These are phyloP conservation scores for Dicyrtomina minuta DNA, from an alignment of 2,888 invertebrate genomes.

Conservation along the genomic window DNA sequence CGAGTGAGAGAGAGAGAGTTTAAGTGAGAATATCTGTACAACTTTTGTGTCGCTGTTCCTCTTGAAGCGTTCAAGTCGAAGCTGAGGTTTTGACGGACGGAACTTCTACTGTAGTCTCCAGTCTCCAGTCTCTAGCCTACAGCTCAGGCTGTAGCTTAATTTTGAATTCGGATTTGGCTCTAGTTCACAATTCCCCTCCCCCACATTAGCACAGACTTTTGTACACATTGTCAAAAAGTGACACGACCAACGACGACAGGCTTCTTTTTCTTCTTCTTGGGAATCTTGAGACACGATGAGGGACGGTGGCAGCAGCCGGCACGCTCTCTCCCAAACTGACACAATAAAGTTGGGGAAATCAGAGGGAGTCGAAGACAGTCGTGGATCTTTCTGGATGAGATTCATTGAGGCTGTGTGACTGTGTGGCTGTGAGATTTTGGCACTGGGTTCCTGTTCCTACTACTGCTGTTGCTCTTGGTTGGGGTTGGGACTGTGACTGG, in stretches of 20 bases:
- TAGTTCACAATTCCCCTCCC: not conserved
- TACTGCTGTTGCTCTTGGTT: not conserved
- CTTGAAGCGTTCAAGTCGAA: constrained; percentile 5
- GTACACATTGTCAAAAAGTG: no score
- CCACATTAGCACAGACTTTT: not conserved
- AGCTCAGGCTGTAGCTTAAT: not conserved
- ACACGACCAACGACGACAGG: constrained; percentile 9
- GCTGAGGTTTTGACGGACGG: constrained; percentile 10
- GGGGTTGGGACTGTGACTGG: no score
- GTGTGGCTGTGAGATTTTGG: not conserved
- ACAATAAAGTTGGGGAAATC: constrained; percentile 19
- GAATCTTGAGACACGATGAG: constrained; percentile 9
- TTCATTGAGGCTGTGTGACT: constrained; percentile 11
- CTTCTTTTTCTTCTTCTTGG: no score
- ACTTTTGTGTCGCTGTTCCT: not conserved
- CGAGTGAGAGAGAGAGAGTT: constrained; percentile 5
- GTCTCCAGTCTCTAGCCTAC: no score
- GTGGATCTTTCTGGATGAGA: not conserved
- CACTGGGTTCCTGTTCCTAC: constrained; percentile 4
- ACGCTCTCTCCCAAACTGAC: constrained; percentile 27
- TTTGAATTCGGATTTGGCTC: not conserved
- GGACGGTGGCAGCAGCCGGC: constrained; percentile 22
- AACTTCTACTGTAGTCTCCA: not conserved
- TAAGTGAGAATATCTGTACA: not conserved
- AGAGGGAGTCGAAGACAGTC: constrained; percentile 17